Evolutionary conservation across 92 coral and sea anemone species (phyloP), one percentile per base, ranked within the genome.

Genomic region (Actinostola sp.): DNA sequence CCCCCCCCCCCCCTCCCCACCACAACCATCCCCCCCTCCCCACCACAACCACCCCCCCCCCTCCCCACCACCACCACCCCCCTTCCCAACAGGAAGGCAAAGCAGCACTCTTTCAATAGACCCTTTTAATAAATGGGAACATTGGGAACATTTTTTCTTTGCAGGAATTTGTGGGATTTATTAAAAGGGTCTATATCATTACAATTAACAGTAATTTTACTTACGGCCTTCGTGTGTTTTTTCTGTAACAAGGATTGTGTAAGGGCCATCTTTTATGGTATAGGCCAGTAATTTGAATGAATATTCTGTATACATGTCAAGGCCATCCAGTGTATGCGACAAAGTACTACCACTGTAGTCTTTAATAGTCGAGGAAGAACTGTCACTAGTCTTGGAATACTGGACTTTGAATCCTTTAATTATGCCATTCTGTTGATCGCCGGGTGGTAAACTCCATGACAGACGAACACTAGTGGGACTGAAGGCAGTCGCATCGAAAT

Each of bases 361-460:
- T 56, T 32, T 68, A 25, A 33, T 11, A 32, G 49, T 32, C 35
- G 61, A 28, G 17, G 44, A n/a, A 1, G 43, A 24, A 34, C 36
- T 28, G 11, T 36, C 13, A 39, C 46, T 12, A 32, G 62, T 68
- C 74, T 68, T 68, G 15, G 33, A 33, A 27, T 51, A 68, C 23
- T 8, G 51, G 24, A 46, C 44, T 34, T 53, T 63, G 43, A 55
- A 80, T 28, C 59, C 75, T 49, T 57, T 19, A 19, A 76, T 63
- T 1, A 42, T 51, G 34, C 81, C 81, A 63, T 75, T 63, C 27
- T 52, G 49, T 43, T 54, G 16, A 43, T 28, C 11, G 33, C 17
- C 19, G n/a, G 67, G 46, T 39, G 66, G 73, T 42, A 57, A 56
- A n/a, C 26, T 10, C 82, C 82, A 76, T 2, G 73, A 52, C 39